Evolutionary conservation across 2,888 invertebrate genomes (phyloP), one percentile per base, ranked within the genome.

Genomic region (Chrysopilus asiliformis): DNA sequence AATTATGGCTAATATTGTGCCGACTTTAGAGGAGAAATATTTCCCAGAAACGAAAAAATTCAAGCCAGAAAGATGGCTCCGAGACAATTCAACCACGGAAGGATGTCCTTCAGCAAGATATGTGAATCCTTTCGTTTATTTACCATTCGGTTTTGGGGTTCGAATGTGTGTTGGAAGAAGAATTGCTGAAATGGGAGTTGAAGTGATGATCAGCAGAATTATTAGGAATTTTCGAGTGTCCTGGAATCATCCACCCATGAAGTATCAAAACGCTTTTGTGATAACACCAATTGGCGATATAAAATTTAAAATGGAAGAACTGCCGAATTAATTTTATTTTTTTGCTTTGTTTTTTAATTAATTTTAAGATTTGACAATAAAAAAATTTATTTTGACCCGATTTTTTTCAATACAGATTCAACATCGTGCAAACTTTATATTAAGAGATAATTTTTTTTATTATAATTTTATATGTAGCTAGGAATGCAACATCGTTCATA

Each of bases 51-150:
- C 47, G 8, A 37, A 42, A 27, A 41, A 49, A 15, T 51, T 47
- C 24, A 54, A 76, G 28, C 86, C 87, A 0, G 84, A 86, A 53
- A 64, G 89, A 29, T 89, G 86, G 86, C 45, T 70, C 7, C 14
- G 36, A 1, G 46, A 48, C 3, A 7, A 4, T 12, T 5, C 31
- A 2, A 29, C 39, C 4, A n/a, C n/a, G n/a, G 43, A 31, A 3
- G 47, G 49, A 0, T 55, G 54, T 12, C 54, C 56, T 26, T 6
- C 22, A 20, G 32, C 8, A 28, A 43, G 36, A 6, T 30, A 38
- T 4, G 8, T 10, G 16, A 35, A 44, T 37, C 72, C 74, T 0
- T 77, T 76, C 58, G 65, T 69, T 1, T 69, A 67, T 29, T 51
- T 74, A 40, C 79, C 79, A 0, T 80, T 80, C 51, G 79, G 79